Percentiles rank a stretch among this genome's conserved stretches.
Evolutionary conservation across 2,113 vertebrate genomes (phyloP).

Genomic region (Crypturellus undulatus): DNA sequence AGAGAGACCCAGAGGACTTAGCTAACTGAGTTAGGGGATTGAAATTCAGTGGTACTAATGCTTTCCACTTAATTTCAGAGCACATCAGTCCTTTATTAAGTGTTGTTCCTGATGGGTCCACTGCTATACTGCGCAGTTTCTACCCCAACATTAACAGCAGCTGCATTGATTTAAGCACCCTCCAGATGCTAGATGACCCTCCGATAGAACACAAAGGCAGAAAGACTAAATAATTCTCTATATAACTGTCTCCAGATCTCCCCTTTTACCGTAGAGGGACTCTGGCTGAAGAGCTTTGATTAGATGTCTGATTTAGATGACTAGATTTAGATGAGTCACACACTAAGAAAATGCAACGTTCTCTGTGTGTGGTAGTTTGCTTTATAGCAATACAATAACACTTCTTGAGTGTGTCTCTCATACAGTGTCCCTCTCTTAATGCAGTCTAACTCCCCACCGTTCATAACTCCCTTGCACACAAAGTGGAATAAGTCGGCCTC

Average conservation of each 20-base stretch:
- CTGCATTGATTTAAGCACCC: neutral
- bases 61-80: neutral
- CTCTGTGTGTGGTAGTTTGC: neutral
- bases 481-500: neutral
- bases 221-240: neutral
- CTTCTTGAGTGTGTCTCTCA: neutral
- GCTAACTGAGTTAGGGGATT: too few species aligned
- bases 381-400: neutral
- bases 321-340: neutral
- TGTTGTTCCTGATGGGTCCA: fast-evolving
- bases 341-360: neutral
- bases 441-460: neutral
- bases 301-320: neutral
- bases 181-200: neutral
- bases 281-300: neutral
- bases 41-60: neutral
- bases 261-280: neutral
- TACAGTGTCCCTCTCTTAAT: neutral
- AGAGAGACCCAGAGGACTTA: neutral
- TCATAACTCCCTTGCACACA: neutral
- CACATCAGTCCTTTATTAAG: neutral
- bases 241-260: neutral
- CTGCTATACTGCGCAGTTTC: neutral
- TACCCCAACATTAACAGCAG: neutral
- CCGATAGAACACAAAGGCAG: neutral